These are phyloP conservation scores for Opisthocomus hoazin DNA, from an alignment of 2,113 vertebrate species.

Conservation along the genomic window DNA sequence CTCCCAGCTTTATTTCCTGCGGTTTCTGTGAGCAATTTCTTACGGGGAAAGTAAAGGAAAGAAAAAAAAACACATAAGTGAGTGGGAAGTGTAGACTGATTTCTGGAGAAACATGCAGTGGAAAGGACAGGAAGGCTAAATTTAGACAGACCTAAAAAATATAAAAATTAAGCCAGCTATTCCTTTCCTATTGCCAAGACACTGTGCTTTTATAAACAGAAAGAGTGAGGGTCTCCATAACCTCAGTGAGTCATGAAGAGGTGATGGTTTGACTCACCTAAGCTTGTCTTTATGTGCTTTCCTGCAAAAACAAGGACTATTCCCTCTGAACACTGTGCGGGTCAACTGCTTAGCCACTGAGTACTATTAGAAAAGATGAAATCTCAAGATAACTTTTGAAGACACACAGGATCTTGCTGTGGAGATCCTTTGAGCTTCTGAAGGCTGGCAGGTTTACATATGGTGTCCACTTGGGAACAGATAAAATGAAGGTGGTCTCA, in stretches of 20 bases:
- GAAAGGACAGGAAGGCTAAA: constrained; percentile 4
- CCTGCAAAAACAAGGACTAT: background rate
- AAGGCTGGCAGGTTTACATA: background rate
- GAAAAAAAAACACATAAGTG: background rate
- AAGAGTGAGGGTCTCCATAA: background rate
- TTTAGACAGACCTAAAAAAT: constrained; percentile 1
- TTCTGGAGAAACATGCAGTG: background rate
- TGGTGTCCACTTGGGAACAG: background rate
- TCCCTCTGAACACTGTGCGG: background rate
- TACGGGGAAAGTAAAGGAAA: background rate
- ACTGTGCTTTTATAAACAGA: background rate
- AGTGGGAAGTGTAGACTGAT: background rate
- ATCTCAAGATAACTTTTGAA: background rate
- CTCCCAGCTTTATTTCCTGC: background rate
- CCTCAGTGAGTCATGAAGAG: background rate
- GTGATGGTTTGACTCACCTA: background rate
- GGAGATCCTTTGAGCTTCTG: background rate
- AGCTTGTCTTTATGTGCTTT: background rate
- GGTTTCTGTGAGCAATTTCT: background rate
- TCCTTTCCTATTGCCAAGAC: background rate
- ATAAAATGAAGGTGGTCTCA: background rate
- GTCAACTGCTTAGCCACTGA: background rate
- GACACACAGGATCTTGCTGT: background rate
- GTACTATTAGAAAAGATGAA: background rate
- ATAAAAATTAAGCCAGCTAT: background rate